A percentile compares a stretch with the other conserved stretches of the same genome.
Evolutionary conservation across 2,797 vertebrate species (phyloP).

Genomic region (Lacerta agilis): DNA sequence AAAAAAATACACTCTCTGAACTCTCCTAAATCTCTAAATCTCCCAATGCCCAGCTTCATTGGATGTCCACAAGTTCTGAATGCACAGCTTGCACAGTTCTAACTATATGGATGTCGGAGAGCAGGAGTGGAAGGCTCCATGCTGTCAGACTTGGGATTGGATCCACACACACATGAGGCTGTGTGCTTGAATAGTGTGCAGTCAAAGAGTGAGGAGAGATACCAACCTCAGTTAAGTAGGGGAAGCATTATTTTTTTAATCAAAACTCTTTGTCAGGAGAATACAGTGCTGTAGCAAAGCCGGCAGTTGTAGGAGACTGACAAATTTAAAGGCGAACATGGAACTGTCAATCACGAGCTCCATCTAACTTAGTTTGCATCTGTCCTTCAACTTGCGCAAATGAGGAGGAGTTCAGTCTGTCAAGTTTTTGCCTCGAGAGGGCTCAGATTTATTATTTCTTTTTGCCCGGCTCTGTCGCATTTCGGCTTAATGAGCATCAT

Average conservation of each 20-base stretch:
- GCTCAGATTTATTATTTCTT: neutral
- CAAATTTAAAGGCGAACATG: neutral
- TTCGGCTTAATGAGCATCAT: neutral
- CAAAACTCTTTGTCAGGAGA: neutral
- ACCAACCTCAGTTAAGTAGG: neutral
- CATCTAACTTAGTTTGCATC: neutral
- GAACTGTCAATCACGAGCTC: neutral
- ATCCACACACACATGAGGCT: too few relatives aligned
- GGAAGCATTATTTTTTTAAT: neutral
- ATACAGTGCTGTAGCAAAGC: neutral
- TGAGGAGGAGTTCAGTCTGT: constrained; percentile 2
- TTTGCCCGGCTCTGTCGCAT: neutral
- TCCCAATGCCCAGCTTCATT: too few relatives aligned
- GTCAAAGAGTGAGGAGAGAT: neutral
- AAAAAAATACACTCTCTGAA: too few relatives aligned
- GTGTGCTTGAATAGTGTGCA: neutral
- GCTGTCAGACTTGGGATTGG: neutral
- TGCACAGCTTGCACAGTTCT: neutral
- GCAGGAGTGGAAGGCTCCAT: neutral
- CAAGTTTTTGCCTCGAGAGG: neutral
- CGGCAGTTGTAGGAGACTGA: neutral
- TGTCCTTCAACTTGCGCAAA: neutral
- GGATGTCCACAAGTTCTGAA: too few relatives aligned
- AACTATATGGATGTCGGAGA: neutral
- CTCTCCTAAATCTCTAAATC: too few relatives aligned